Percentiles rank a stretch among this genome's conserved stretches.
phyloP scores from a whole-genome alignment of 2,888 invertebrate genomes.

The Cotesia congregata region DNA sequence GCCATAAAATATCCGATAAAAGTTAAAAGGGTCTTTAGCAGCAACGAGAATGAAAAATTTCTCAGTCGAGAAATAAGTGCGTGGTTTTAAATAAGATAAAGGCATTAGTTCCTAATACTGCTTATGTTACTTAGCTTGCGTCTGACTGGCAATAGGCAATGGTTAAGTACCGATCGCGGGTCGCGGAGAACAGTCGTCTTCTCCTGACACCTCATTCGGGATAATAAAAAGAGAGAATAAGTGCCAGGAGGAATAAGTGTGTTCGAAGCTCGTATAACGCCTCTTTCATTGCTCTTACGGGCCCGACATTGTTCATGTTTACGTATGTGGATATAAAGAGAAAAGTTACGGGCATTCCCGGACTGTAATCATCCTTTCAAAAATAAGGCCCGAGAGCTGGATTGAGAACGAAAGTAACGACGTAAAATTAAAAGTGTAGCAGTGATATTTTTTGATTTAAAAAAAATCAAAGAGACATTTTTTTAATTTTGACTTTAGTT shows the following conservation, averaged over 20 bases:
- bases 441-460: too few relatives aligned
- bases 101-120: constrained; percentile 56
- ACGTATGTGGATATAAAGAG: not conserved
- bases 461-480: too few relatives aligned
- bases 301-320: constrained; percentile 12
- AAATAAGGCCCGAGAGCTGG: constrained; percentile 25
- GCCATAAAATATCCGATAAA: too few relatives aligned
- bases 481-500: too few relatives aligned
- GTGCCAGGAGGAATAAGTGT: constrained; percentile 15
- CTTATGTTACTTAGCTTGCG: not conserved
- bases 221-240: constrained; percentile 47
- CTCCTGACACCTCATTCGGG: constrained; percentile 60
- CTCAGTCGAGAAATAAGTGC: constrained; percentile 26
- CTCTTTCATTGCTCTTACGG: constrained; percentile 37
- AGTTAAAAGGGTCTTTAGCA: too few relatives aligned
- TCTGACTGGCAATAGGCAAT: constrained; percentile 13
- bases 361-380: constrained; percentile 32
- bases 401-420: too few relatives aligned
- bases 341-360: constrained; percentile 22
- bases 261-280: constrained; percentile 40
- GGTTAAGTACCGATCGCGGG: constrained; percentile 45
- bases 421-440: too few relatives aligned
- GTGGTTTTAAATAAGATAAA: constrained; percentile 35
- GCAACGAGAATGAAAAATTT: too few relatives aligned
- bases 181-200: not conserved